Evolutionary conservation across 1,140 invertebrate genomes (phyloP).

Genomic region (Drosophila funebris): DNA sequence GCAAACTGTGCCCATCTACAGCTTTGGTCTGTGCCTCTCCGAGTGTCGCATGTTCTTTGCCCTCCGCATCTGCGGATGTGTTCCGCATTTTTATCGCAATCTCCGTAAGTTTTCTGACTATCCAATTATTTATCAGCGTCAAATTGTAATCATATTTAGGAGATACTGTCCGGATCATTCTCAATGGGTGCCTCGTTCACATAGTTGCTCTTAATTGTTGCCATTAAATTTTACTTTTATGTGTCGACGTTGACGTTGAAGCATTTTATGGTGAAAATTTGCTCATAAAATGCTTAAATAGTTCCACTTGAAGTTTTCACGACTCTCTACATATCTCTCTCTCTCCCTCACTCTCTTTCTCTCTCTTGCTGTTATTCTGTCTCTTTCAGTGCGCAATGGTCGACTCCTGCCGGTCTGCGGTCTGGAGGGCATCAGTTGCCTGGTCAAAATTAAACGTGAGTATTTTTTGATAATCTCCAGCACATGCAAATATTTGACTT

Average conservation of each 20-base stretch:
- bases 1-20: slow-evolving; percentile 86
- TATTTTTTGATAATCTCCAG: slow-evolving; percentile 42
- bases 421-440: slow-evolving; percentile 86
- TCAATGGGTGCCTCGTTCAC: slow-evolving; percentile 33
- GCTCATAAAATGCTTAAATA: slow-evolving; percentile 72
- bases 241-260: slow-evolving; percentile 43
- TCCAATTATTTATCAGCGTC: slow-evolving; percentile 5
- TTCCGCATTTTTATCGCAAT: slow-evolving; percentile 86
- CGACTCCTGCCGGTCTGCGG: slow-evolving; percentile 84
- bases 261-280: slow-evolving; percentile 55
- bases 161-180: not conserved
- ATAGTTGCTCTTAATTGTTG: slow-evolving; percentile 77
- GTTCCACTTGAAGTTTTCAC: slow-evolving; percentile 60
- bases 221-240: slow-evolving; percentile 77
- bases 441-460: slow-evolving; percentile 86
- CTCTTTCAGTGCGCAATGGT: slow-evolving; percentile 83
- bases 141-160: slow-evolving; percentile 54
- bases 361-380: not conserved
- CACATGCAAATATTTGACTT: slow-evolving; percentile 71
- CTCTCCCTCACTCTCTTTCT: not conserved
- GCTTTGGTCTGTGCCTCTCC: slow-evolving; percentile 87
- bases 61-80: slow-evolving; percentile 86
- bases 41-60: slow-evolving; percentile 87
- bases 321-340: slow-evolving; percentile 20
- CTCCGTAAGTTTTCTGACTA: slow-evolving; percentile 52